Base-by-base conservation (phyloP, 2,888 invertebrate genomes). In the Ichneumoninae sp. region DNA sequence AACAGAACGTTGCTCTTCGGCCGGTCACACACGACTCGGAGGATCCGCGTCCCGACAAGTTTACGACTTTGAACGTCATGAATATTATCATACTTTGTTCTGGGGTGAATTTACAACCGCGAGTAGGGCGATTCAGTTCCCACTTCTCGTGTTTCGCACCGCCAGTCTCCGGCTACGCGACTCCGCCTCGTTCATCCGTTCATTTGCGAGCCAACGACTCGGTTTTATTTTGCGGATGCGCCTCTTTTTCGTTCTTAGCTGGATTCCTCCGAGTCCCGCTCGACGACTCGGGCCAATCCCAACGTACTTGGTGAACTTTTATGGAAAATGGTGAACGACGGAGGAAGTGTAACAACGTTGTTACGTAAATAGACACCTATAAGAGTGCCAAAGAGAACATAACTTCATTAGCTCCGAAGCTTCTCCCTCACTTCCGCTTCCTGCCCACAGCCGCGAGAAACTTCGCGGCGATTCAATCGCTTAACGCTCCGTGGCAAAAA, bases 1-100 rank as follows among this genome's bases (percentile, higher is more conserved):
- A 22, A 74, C 57, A 6, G 5, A 36, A 62, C 47, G 47, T 80
- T 77, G 33, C 44, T 79, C 54, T 70, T 8, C 8, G 36, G 33
- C 6, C n/a, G n/a, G 1, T 65, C 8, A 71, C 57, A 60, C 33
- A 65, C 33, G 68, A 47, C 60, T 54, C 68, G 30, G 7, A 36
- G 68, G 40, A 80, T 80, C 50, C 57, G 44, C 36, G 62, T 76
- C 60, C 69, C 40, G 26, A 44, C 30, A 68, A 52, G 54, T 76
- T 85, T 85, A 78, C 40, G 71, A 79, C 62, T 75, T 30, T 4
- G 19, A 54, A 65, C 36, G 40, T 80, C 68, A 80, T 83, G 83
- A 83, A 83, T 83, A 83, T 83, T 71, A 75, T 83, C 65, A 26
- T 62, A 74, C 60, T 8, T 44, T 8, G 22, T 44, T 62, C 30